Conservation (phyloP, 2,113 vertebrate species). For the Triplophysa siluroides region DNA sequence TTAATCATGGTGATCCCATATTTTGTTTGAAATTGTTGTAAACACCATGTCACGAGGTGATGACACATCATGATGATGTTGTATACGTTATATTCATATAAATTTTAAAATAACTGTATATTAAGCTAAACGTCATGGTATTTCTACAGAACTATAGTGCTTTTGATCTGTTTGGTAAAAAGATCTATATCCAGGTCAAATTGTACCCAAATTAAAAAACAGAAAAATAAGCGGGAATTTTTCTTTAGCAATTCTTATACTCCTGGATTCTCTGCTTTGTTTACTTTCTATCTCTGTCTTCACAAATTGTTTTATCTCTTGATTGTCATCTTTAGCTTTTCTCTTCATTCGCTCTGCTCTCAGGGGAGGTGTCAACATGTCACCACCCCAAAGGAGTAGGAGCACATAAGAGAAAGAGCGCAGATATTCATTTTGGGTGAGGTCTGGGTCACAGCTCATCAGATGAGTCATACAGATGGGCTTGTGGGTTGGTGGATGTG, state of each 20-base stretch:
- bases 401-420: constrained; percentile 21
- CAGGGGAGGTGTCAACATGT: constrained; percentile 26
- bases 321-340: constrained; percentile 52
- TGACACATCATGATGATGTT: too few species aligned
- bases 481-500: background rate
- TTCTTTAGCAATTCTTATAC: too few species aligned
- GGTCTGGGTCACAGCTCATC: constrained; percentile 28
- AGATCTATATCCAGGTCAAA: too few species aligned
- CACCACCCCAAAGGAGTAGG: background rate
- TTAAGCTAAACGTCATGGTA: too few species aligned
- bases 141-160: too few species aligned
- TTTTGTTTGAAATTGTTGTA: background rate
- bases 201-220: too few species aligned
- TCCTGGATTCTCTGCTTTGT: background rate
- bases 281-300: constrained; percentile 48
- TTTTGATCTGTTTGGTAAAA: too few species aligned
- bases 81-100: too few species aligned
- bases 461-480: constrained; percentile 27
- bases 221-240: too few species aligned
- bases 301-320: constrained; percentile 55
- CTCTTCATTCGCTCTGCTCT: constrained; percentile 15
- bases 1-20: too few species aligned
- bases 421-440: constrained; percentile 21
- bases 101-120: too few species aligned
- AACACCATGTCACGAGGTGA: background rate